Evolutionary conservation across 2,888 invertebrate species (phyloP).

Genomic region (Pantelozetes paolii): DNA sequence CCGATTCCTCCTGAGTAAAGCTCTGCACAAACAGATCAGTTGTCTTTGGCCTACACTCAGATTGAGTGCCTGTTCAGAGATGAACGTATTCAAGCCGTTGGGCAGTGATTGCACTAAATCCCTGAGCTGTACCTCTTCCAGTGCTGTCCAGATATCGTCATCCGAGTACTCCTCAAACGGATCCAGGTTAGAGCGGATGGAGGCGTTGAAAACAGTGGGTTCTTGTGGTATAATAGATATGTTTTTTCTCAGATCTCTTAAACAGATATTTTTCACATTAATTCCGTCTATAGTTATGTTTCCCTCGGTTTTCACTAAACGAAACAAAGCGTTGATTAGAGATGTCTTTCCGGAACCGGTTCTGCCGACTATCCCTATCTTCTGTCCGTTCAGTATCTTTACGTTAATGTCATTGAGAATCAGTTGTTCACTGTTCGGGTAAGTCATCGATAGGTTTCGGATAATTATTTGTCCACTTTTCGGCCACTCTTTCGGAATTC

Average conservation of each 20-base stretch:
- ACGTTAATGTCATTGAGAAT: conserved; percentile 32
- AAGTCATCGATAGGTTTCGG: conserved; percentile 47
- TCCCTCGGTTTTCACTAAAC: conserved; percentile 54
- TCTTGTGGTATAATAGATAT: conserved; percentile 59
- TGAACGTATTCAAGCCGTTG: conserved; percentile 65
- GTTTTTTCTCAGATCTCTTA: conserved; percentile 55
- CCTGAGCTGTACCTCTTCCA: conserved; percentile 76
- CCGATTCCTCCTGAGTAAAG: conserved; percentile 74
- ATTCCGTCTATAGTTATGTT: conserved; percentile 54
- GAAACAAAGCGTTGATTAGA: conserved; percentile 55
- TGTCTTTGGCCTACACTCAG: conserved; percentile 88
- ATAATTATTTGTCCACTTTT: conserved; percentile 51
- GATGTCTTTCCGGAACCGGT: conserved; percentile 54
- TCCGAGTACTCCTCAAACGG: conserved; percentile 77
- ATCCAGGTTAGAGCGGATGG: conserved; percentile 79
- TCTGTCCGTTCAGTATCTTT: conserved; percentile 56
- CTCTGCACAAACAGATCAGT: conserved; percentile 80
- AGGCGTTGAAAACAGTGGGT: conserved; percentile 78
- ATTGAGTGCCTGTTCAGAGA: conserved; percentile 70
- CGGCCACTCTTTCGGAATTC: conserved; percentile 50
- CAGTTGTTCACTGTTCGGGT: conserved; percentile 46
- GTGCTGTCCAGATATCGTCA: conserved; percentile 70
- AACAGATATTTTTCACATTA: conserved; percentile 59
- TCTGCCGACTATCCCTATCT: conserved; percentile 61
- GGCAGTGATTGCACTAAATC: conserved; percentile 62